These are phyloP conservation scores for Spongia lamella DNA, from an alignment of 37 sponge, comb jelly and placozoan species.

Conservation along the genomic window DNA sequence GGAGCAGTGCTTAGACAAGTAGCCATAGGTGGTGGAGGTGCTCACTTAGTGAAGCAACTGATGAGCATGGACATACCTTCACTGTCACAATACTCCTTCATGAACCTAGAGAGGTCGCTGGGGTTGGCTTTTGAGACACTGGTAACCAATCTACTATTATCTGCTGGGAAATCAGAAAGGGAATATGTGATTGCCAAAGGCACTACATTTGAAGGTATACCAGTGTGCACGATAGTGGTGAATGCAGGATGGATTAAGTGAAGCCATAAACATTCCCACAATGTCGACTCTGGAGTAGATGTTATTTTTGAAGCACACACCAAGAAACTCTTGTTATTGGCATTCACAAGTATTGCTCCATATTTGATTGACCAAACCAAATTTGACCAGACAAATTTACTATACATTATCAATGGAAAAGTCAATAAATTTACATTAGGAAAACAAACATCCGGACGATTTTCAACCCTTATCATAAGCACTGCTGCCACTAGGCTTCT, in stretches of 20 bases:
- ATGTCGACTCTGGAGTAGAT: conserved; percentile 1
- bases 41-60: conserved; percentile 1
- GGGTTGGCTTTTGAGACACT: not conserved
- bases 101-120: not conserved
- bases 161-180: conserved; percentile 11
- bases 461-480: too few relatives aligned
- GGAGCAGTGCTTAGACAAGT: conserved; percentile 5
- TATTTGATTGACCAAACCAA: too few relatives aligned
- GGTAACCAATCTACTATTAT: not conserved
- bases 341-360: too few relatives aligned
- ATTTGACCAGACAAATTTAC: too few relatives aligned
- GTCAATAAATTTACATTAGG: too few relatives aligned
- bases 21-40: conserved; percentile 9
- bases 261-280: conserved; percentile 13
- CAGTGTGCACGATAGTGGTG: conserved; percentile 29
- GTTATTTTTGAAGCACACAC: conserved; percentile 4
- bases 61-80: not conserved
- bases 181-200: not conserved
- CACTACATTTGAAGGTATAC: conserved; percentile 5
- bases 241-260: conserved; percentile 38
- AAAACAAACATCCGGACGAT: too few relatives aligned
- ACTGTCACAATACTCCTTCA: not conserved
- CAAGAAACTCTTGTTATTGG: not conserved
- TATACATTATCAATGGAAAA: too few relatives aligned
- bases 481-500: too few relatives aligned